Evolutionary conservation across 2,797 vertebrate species (phyloP).

Genomic region (Natrix natrix): DNA sequence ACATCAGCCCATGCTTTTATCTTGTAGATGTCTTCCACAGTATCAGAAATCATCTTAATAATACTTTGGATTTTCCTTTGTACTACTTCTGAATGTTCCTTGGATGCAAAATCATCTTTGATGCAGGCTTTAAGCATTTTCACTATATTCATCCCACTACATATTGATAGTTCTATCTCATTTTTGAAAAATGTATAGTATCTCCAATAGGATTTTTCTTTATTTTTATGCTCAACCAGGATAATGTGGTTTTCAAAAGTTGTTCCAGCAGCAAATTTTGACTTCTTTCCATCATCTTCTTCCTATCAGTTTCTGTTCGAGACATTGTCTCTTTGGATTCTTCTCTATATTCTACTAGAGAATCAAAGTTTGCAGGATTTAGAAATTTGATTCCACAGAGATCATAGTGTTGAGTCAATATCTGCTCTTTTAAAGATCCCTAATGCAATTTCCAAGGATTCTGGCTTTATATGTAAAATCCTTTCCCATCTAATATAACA

Average conservation of each 20-base stretch:
- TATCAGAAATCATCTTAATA: constrained; percentile 66
- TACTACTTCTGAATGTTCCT: constrained; percentile 66
- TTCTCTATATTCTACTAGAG: constrained; percentile 49
- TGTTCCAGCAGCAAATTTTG: constrained; percentile 26
- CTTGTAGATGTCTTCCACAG: constrained; percentile 70
- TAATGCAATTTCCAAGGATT: constrained; percentile 48
- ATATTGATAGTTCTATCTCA: constrained; percentile 62
- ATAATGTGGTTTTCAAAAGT: constrained; percentile 65
- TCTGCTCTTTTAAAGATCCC: constrained; percentile 74
- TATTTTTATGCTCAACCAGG: constrained; percentile 63
- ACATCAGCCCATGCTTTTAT: constrained; percentile 74
- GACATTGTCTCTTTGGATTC: constrained; percentile 38
- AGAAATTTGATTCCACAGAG: constrained; percentile 77
- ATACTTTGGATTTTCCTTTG: constrained; percentile 72
- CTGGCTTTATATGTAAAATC: constrained; percentile 40
- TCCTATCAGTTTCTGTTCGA: constrained; percentile 27
- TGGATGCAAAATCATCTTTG: constrained; percentile 54
- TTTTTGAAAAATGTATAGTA: constrained; percentile 67
- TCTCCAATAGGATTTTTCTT: constrained; percentile 64
- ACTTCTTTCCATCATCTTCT: constrained; percentile 44
- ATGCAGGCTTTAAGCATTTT: constrained; percentile 56
- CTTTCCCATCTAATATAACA: constrained; percentile 69
- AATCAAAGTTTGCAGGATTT: constrained; percentile 56
- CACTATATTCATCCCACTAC: constrained; percentile 59
- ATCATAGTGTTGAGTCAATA: constrained; percentile 76